These are phyloP conservation scores for Synergus laeviventris DNA, from an alignment of 2,888 invertebrate genomes.

Conservation along the genomic window DNA sequence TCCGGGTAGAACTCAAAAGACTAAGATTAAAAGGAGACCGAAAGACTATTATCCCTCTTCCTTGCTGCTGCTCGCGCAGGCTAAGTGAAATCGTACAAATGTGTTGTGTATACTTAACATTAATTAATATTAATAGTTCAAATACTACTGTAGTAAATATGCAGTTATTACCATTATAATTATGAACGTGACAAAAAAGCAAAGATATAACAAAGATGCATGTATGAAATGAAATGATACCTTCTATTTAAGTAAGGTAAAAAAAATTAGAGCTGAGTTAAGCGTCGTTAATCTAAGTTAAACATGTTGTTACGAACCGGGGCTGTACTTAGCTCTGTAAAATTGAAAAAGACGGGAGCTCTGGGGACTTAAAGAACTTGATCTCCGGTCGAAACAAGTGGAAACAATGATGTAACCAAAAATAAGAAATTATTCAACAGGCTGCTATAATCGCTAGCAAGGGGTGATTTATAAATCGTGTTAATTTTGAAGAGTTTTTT, in stretches of 20 bases:
- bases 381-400: conserved; percentile 48
- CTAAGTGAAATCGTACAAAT: conserved; percentile 75
- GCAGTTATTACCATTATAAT: conserved; percentile 54
- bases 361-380: neutral
- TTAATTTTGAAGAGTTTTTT: conserved; percentile 66
- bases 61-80: conserved; percentile 67
- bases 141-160: conserved; percentile 53
- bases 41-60: conserved; percentile 61
- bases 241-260: conserved; percentile 54
- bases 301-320: conserved; percentile 52
- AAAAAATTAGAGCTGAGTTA: conserved; percentile 52
- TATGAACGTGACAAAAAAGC: conserved; percentile 54
- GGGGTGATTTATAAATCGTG: conserved; percentile 68
- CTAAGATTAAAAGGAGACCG: conserved; percentile 51
- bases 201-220: conserved; percentile 57
- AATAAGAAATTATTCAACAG: conserved; percentile 56
- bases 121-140: conserved; percentile 60
- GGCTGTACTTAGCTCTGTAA: conserved; percentile 53
- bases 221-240: conserved; percentile 46
- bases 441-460: conserved; percentile 63
- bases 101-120: conserved; percentile 75
- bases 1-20: conserved; percentile 48
- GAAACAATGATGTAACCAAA: conserved; percentile 64
- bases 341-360: conserved; percentile 13
- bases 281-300: conserved; percentile 46